Evolutionary conservation across 2,797 vertebrate species (phyloP).

Genomic region (Myotis vivesi): DNA sequence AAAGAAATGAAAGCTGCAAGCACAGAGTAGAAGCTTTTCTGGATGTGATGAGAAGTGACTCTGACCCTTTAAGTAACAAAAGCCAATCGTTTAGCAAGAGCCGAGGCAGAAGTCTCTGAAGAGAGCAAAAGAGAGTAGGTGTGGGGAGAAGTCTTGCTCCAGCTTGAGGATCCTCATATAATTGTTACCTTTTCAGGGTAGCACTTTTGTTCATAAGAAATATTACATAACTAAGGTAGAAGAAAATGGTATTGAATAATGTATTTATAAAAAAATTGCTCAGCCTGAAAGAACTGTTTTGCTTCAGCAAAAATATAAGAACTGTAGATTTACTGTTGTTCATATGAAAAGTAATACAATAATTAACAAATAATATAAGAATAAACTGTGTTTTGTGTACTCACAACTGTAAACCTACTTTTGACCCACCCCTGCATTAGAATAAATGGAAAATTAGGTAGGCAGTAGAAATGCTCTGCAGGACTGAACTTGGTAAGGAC

Average conservation of each 20-base stretch:
- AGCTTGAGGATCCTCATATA: not conserved
- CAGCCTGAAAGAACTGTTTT: not conserved
- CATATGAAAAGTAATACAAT: not conserved
- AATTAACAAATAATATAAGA: not conserved
- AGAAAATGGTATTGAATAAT: not conserved
- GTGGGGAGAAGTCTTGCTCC: not conserved
- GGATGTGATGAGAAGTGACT: slow-evolving; percentile 5
- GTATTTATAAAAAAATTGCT: not conserved
- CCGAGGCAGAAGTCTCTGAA: not conserved
- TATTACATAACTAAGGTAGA: not conserved
- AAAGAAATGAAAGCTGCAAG: slow-evolving; percentile 37
- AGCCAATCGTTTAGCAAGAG: not conserved
- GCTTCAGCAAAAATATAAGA: not conserved
- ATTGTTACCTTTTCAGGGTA: not conserved
- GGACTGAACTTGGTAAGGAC: not conserved
- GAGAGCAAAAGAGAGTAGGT: not conserved
- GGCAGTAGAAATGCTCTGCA: not conserved
- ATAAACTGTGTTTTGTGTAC: not conserved
- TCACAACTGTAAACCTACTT: not conserved
- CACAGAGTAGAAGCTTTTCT: slow-evolving; percentile 4
- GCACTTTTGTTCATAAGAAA: not conserved
- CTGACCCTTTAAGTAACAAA: slow-evolving; percentile 46
- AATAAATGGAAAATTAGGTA: not conserved
- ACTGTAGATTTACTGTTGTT: not conserved
- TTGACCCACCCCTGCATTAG: not conserved